phyloP scores from a whole-genome alignment of 2,888 invertebrate species.

The Aporophyla lueneburgensis region DNA sequence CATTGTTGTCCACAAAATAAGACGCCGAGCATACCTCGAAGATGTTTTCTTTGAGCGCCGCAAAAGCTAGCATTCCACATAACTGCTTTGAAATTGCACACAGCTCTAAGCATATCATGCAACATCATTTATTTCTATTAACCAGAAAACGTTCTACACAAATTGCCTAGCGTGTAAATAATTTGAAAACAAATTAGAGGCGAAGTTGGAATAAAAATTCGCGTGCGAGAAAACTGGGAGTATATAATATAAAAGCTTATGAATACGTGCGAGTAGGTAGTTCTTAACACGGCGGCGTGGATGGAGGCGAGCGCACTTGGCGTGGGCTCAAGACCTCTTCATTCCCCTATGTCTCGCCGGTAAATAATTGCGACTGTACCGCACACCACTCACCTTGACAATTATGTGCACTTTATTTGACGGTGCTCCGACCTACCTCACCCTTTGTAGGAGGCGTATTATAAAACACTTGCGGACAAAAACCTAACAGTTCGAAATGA shows the following conservation, averaged over 20 bases:
- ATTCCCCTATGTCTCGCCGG: slow-evolving; percentile 87
- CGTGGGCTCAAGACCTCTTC: slow-evolving; percentile 84
- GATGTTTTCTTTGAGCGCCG: slow-evolving; percentile 51
- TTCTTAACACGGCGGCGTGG: slow-evolving; percentile 78
- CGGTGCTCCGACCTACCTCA: slow-evolving; percentile 73
- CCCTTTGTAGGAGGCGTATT: slow-evolving; percentile 61
- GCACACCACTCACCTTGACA: slow-evolving; percentile 84
- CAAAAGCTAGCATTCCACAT: slow-evolving; percentile 38
- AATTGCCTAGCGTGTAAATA: slow-evolving; percentile 61
- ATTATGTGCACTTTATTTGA: slow-evolving; percentile 87
- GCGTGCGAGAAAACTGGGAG: slow-evolving; percentile 55
- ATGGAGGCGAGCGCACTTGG: slow-evolving; percentile 79
- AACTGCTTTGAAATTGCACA: slow-evolving; percentile 49
- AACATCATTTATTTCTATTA: slow-evolving; percentile 57
- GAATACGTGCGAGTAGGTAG: slow-evolving; percentile 77
- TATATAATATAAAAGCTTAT: slow-evolving; percentile 74
- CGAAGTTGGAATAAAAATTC: slow-evolving; percentile 61
- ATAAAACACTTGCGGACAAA: slow-evolving; percentile 50
- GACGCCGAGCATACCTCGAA: slow-evolving; percentile 35
- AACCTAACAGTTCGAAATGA: slow-evolving; percentile 18
- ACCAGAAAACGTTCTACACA: slow-evolving; percentile 47
- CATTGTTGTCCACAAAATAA: slow-evolving; percentile 59
- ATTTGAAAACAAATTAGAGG: slow-evolving; percentile 67
- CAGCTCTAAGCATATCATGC: slow-evolving; percentile 44
- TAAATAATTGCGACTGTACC: slow-evolving; percentile 87